phyloP scores from a whole-genome alignment of 2,888 invertebrate species.

The Heliothis peltigera region DNA sequence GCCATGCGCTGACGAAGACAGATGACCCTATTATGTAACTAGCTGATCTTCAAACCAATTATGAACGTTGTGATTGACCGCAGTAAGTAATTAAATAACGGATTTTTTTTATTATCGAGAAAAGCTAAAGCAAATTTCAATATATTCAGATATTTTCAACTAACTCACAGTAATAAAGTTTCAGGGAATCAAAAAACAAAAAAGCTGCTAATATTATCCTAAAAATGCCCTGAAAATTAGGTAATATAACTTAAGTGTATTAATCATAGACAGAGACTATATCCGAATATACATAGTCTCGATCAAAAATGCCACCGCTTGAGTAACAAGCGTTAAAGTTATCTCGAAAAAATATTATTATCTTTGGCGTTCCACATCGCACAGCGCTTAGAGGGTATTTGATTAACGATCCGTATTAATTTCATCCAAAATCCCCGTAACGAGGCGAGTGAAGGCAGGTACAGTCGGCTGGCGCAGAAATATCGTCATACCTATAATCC shows the following conservation, averaged over 20 bases:
- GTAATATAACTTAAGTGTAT: too few species aligned
- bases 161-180: too few species aligned
- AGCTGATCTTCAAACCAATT: slow-evolving; percentile 24
- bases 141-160: too few species aligned
- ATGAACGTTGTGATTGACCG: slow-evolving; percentile 14
- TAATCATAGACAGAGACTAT: too few species aligned
- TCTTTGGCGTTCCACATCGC: slow-evolving; percentile 70
- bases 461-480: slow-evolving; percentile 65
- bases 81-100: slow-evolving; percentile 20
- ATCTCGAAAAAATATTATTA: slow-evolving; percentile 74
- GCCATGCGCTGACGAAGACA: slow-evolving; percentile 62
- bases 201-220: too few species aligned
- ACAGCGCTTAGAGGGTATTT: slow-evolving; percentile 77
- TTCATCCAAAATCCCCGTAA: slow-evolving; percentile 79
- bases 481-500: slow-evolving; percentile 70
- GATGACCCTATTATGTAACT: slow-evolving; percentile 59
- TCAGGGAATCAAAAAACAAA: too few species aligned
- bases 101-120: slow-evolving; percentile 10
- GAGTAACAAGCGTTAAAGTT: slow-evolving; percentile 51
- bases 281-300: too few species aligned
- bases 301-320: slow-evolving; percentile 2
- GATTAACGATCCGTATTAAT: slow-evolving; percentile 79
- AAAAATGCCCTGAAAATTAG: too few species aligned
- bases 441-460: slow-evolving; percentile 72
- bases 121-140: too few species aligned